Percentiles rank a stretch among this genome's conserved stretches.
Evolutionary conservation across 1,140 invertebrate species (phyloP).

Genomic region (Melipona quadrifasciata): DNA sequence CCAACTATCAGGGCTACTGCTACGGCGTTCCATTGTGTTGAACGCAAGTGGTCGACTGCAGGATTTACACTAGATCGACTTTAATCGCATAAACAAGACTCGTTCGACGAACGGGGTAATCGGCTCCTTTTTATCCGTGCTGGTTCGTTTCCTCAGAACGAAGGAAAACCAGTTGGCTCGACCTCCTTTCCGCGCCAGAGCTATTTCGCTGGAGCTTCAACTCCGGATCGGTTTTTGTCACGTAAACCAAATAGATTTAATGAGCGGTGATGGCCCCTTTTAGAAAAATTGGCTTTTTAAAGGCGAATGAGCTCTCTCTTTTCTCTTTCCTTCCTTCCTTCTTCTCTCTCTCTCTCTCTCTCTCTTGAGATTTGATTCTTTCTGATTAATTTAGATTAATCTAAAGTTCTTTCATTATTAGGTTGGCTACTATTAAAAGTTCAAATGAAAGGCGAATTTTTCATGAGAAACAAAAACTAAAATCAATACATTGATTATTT

Average conservation of each 20-base stretch:
- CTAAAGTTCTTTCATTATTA: neutral
- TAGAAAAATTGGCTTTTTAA: constrained; percentile 9
- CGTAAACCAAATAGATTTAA: constrained; percentile 13
- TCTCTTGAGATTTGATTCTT: neutral
- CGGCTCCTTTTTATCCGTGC: neutral
- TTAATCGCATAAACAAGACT: constrained; percentile 42
- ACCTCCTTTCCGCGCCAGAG: neutral
- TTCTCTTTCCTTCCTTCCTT: too few species aligned
- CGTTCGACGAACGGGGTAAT: neutral
- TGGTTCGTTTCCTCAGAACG: constrained; percentile 20
- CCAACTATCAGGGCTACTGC: constrained; percentile 39
- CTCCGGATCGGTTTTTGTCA: constrained; percentile 12
- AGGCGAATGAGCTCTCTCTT: too few species aligned
- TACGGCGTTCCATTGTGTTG: constrained; percentile 8
- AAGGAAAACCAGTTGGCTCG: neutral
- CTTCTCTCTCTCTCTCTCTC: too few species aligned
- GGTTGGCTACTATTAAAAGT: too few species aligned
- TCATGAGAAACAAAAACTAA: too few species aligned
- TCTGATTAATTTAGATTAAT: neutral
- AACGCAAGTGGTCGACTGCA: constrained; percentile 32
- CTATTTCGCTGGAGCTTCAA: neutral
- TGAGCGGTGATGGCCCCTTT: constrained; percentile 1
- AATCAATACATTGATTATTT: too few species aligned
- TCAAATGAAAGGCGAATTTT: too few species aligned
- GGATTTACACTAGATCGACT: constrained; percentile 50